Evolutionary conservation across 2,797 vertebrate genomes (phyloP).

Genomic region (Sebastes oblongus): DNA sequence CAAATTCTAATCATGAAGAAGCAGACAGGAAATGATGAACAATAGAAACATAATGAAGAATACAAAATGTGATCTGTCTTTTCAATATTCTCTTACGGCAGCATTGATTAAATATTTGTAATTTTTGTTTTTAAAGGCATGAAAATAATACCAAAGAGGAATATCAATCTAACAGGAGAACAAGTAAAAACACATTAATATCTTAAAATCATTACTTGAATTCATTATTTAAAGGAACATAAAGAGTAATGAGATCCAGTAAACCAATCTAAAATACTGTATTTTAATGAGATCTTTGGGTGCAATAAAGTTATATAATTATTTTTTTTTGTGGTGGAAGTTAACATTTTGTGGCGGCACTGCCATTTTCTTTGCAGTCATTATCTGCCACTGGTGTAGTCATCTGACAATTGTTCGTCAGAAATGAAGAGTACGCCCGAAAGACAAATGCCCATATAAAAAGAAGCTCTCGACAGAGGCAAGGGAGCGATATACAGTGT

Average conservation of each 20-base stretch:
- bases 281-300: not conserved
- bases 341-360: not conserved
- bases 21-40: conserved; percentile 9
- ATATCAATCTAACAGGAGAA: not conserved
- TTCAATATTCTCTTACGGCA: not conserved
- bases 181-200: not conserved
- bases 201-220: not conserved
- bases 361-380: not conserved
- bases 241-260: not conserved
- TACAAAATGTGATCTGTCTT: not conserved
- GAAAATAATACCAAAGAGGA: not conserved
- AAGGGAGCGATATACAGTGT: not conserved
- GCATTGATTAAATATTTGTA: not conserved
- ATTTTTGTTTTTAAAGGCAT: not conserved
- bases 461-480: not conserved
- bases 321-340: not conserved
- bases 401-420: not conserved
- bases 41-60: not conserved
- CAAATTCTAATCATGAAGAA: conserved; percentile 3
- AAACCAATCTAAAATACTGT: not conserved
- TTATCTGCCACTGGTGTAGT: not conserved
- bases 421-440: not conserved
- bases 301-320: not conserved
- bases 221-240: not conserved
- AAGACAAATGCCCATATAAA: not conserved